phyloP scores from a whole-genome alignment of 1,140 invertebrate genomes.

The Yoshiicerus persimilis region DNA sequence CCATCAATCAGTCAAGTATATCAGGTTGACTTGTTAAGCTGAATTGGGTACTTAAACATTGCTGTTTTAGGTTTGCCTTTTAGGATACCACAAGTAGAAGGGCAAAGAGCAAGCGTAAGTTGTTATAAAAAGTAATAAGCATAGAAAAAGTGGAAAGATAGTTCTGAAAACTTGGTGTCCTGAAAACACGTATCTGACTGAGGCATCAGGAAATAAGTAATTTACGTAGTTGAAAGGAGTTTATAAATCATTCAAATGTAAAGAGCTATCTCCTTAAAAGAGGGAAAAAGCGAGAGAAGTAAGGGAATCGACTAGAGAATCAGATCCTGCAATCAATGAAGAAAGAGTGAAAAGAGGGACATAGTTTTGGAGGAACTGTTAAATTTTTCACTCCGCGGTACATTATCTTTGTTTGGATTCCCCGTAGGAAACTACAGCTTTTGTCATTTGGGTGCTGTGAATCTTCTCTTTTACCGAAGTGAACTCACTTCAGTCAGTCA shows the following conservation, averaged over 20 bases:
- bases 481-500: background rate
- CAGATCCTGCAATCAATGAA: background rate
- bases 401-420: constrained; percentile 20
- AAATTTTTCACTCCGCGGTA: constrained; percentile 14
- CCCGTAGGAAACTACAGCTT: background rate
- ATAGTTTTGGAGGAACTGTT: background rate
- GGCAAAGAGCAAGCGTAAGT: too few species aligned
- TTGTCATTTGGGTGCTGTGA: constrained; percentile 3
- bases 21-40: too few species aligned
- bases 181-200: background rate
- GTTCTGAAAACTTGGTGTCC: background rate
- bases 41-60: too few species aligned
- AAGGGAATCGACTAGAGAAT: background rate
- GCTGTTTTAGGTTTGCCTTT: too few species aligned
- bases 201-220: background rate
- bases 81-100: too few species aligned
- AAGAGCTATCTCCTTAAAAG: background rate
- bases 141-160: background rate
- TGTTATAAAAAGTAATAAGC: background rate
- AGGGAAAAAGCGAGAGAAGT: background rate
- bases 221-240: background rate
- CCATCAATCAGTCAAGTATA: too few species aligned
- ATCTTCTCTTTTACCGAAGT: background rate
- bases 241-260: constrained; percentile 10
- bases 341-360: background rate